Percentiles rank a stretch among this genome's conserved stretches.
phyloP scores from a whole-genome alignment of 1,140 invertebrate genomes.

The Ips nitidus region DNA sequence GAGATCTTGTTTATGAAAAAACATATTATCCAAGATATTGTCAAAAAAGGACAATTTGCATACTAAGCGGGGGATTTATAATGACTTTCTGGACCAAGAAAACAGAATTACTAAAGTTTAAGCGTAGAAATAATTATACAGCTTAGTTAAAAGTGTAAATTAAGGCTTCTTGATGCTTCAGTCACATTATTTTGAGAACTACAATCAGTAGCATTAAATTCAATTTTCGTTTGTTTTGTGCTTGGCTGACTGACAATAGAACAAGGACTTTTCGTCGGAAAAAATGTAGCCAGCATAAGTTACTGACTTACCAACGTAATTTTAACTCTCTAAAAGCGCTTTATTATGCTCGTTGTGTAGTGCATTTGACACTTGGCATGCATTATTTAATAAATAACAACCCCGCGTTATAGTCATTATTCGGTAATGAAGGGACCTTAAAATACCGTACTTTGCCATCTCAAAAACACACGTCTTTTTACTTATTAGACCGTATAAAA shows the following conservation, averaged over 20 bases:
- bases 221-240: too few species aligned
- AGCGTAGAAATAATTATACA: constrained; percentile 2
- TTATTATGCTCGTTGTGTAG: constrained; percentile 2
- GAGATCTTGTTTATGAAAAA: background rate
- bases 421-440: background rate
- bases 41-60: constrained; percentile 17
- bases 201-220: background rate
- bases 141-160: constrained; percentile 7
- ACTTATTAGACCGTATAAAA: too few species aligned
- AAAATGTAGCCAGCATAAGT: too few species aligned
- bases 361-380: constrained; percentile 12
- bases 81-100: background rate
- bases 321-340: background rate
- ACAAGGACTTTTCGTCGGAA: too few species aligned
- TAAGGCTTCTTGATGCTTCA: background rate
- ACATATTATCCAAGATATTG: constrained; percentile 10
- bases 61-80: constrained; percentile 11
- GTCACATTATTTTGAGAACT: background rate
- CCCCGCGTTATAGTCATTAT: constrained; percentile 12
- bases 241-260: too few species aligned
- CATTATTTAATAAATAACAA: constrained; percentile 18
- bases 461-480: too few species aligned
- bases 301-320: background rate
- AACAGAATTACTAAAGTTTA: constrained; percentile 16
- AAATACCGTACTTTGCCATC: too few species aligned